A percentile compares a stretch with the other conserved stretches of the same genome.
These are phyloP conservation scores for Lipophrys pholis DNA, from an alignment of 2,113 vertebrate species.

Conservation along the genomic window DNA sequence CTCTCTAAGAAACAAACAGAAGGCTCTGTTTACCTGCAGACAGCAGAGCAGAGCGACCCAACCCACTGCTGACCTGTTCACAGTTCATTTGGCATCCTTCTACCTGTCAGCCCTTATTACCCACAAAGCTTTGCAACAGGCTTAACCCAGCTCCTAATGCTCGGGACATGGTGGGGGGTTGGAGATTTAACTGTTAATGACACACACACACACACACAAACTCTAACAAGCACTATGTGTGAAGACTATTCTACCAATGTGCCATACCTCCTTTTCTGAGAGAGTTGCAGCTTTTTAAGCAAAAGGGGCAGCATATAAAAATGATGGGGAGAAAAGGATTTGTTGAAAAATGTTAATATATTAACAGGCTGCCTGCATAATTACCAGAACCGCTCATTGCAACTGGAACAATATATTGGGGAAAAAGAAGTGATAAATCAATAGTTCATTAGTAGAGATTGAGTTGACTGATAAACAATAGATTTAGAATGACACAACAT, in stretches of 20 bases:
- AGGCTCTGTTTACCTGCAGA: neutral
- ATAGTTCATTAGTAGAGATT: too few relatives aligned
- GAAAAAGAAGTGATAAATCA: too few relatives aligned
- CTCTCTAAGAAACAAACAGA: neutral
- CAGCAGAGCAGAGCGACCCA: neutral
- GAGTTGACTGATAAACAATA: too few relatives aligned
- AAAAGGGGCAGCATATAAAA: neutral
- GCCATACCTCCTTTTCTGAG: slow-evolving; percentile 74
- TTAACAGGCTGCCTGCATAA: too few relatives aligned
- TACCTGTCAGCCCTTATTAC: slow-evolving; percentile 71
- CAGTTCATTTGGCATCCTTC: slow-evolving; percentile 41
- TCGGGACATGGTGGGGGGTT: slow-evolving; percentile 42
- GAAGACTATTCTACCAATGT: slow-evolving; percentile 14
- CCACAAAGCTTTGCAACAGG: slow-evolving; percentile 69
- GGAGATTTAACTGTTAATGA: slow-evolving; percentile 61
- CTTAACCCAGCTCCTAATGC: slow-evolving; percentile 71
- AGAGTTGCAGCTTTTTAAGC: slow-evolving; percentile 48
- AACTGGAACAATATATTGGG: neutral
- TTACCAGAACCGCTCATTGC: too few relatives aligned
- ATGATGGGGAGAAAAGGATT: too few relatives aligned
- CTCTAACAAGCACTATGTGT: slow-evolving; percentile 33
- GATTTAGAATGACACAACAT: too few relatives aligned
- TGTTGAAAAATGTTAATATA: too few relatives aligned
- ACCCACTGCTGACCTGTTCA: slow-evolving; percentile 18
- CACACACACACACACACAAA: slow-evolving; percentile 28